Base-by-base conservation (phyloP, 2,888 invertebrate genomes). In the Coleophora deauratella region DNA sequence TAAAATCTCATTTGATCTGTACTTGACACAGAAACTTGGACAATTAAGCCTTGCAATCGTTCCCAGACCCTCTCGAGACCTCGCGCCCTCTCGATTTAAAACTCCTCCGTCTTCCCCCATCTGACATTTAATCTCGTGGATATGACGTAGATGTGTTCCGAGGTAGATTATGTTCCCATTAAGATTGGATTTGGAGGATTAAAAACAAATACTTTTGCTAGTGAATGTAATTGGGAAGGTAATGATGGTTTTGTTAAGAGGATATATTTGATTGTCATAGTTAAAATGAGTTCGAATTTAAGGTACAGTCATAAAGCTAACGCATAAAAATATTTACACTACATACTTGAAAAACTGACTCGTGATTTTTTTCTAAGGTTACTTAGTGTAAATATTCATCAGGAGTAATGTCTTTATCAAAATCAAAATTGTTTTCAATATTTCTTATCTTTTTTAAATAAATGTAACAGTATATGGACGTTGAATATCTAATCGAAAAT, bases 101-200 rank as follows among this genome's bases (percentile, higher is more conserved):
- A 65, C 59, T 66, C 61, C 63, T 65, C 66, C 59, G 63, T 65
- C 67, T 71, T 56, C 53, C 58, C 51, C 52, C 58, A 55, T 64
- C 62, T 65, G 72, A 72, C 70, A 58, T 70, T 72, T 69, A 74
- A 76, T 76, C 76, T 73, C 65, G 62, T 69, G 70, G 56, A 62
- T 62, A 61, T 71, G 75, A 74, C 75, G 66, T 66, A 57, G 66
- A 64, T 57, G 54, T 54, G 47, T 55, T 59, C 41, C 41, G 50
- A 46, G 50, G 45, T 42, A 54, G 59, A 57, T 57, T 54, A 57
- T 62, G 67, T 65, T 66, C 59, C 59, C 60, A 54, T 54, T 52
- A 61, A 62, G 21, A 67, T 66, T 52, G 59, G 59, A 62, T 66
- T 60, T 59, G 54, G 53, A 50, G 53, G 48, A 51, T 49, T 51